A percentile compares a stretch with the other conserved stretches of the same genome.
Evolutionary conservation across 2,888 invertebrate species (phyloP).

Genomic region (Meandrusa payeni): DNA sequence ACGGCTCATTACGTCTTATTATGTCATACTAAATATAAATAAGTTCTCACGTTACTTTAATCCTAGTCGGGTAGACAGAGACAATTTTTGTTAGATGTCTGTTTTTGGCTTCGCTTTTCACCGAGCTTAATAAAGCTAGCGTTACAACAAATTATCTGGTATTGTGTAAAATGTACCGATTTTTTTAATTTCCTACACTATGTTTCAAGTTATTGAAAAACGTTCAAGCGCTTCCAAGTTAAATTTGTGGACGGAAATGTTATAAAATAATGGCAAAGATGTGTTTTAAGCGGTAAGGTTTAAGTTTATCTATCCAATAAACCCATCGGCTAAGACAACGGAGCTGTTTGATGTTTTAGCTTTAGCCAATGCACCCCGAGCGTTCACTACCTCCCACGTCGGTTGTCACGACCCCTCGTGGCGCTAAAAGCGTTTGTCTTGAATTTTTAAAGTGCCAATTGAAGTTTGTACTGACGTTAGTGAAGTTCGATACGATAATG

Average conservation of each 20-base stretch:
- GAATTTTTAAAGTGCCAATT: slow-evolving; percentile 73
- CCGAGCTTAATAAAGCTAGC: too few relatives aligned
- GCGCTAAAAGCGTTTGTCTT: slow-evolving; percentile 71
- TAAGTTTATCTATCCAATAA: slow-evolving; percentile 56
- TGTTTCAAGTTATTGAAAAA: neutral
- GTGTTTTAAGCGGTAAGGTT: slow-evolving; percentile 25
- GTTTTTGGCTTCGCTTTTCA: too few relatives aligned
- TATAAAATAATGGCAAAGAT: slow-evolving; percentile 7
- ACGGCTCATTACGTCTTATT: too few relatives aligned
- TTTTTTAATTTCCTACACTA: neutral
- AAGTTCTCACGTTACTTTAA: too few relatives aligned
- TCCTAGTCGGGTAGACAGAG: too few relatives aligned
- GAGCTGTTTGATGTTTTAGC: slow-evolving; percentile 53
- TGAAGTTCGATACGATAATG: too few relatives aligned
- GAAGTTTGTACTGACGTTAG: slow-evolving; percentile 49
- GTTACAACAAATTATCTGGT: too few relatives aligned
- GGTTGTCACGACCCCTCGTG: slow-evolving; percentile 57
- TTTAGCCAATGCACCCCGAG: slow-evolving; percentile 41
- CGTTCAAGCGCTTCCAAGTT: neutral
- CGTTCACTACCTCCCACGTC: slow-evolving; percentile 55
- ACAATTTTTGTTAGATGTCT: too few relatives aligned
- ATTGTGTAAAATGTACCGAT: neutral
- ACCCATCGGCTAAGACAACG: slow-evolving; percentile 59
- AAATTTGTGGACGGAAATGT: slow-evolving; percentile 4
- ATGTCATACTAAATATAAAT: too few relatives aligned